Base-by-base conservation (phyloP, 2,888 invertebrate genomes). In the Scaeva pyrastri region DNA sequence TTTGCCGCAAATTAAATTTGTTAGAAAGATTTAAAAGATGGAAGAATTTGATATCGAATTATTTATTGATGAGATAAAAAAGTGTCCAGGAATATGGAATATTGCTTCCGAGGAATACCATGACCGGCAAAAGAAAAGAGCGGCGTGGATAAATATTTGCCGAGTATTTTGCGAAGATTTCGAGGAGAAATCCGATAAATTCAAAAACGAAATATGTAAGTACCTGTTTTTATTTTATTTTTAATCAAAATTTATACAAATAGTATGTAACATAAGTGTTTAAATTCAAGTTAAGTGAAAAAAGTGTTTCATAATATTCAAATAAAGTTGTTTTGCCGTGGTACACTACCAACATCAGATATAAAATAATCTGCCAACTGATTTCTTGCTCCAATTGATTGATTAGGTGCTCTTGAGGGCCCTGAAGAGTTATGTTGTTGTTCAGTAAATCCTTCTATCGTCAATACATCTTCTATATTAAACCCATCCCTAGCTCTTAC, bases 271-370 rank as follows among this genome's bases (percentile, higher is more conserved):
- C 8, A 45, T 16, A 45, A n/a, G 45, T 45, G 45, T 45, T 45
- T 8, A 45, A 45, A 45, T 45, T 45, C 45, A 45, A 45, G 45
- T 45, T 16, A 8, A 45, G 16, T 45, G 43, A n/a, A n/a, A 43
- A n/a, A 45, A 45, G 16, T n/a, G 43, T 31, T 31, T 31, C 31
- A 3, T 31, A 31, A 31, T 31, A 31, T 31, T 48, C 48, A 48
- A 48, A 48, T 48, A 48, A 19, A 48, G 48, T 48, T 48, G 48
- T 48, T 48, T 48, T 48, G 48, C 48, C 48, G 14, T 48, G 48
- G 48, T 16, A 48, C 48, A 48, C 48, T 48, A 48, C 48, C 48
- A 48, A 48, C 48, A 48, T 48, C 48, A 48, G 48, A 48, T 48
- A 14, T 48, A 52, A 52, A 19, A 21, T 52, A 52, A 31, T 31